These are phyloP conservation scores for Polypedilum vanderplanki DNA, from an alignment of 1,140 invertebrate species.

Conservation along the genomic window DNA sequence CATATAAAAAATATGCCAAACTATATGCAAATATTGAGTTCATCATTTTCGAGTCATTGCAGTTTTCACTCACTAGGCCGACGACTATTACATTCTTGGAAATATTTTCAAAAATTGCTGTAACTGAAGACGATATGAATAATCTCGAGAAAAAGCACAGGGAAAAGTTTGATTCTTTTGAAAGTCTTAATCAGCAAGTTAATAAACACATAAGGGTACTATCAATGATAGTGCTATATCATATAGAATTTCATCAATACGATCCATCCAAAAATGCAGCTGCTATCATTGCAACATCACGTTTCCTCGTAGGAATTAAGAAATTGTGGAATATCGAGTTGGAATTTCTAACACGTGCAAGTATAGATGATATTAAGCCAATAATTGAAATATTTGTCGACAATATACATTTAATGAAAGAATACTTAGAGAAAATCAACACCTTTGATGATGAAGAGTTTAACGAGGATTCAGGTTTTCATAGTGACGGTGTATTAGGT, in stretches of 20 bases:
- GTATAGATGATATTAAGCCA: not conserved
- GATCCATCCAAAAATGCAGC: not conserved
- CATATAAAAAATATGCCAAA: not conserved
- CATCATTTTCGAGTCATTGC: not conserved
- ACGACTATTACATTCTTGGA: not conserved
- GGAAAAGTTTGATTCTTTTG: not conserved
- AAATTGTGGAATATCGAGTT: not conserved
- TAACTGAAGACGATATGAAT: not conserved
- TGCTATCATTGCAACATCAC: not conserved
- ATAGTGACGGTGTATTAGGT: not conserved
- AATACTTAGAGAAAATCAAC: not conserved
- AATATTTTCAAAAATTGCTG: not conserved
- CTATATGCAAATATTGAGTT: not conserved
- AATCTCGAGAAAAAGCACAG: not conserved
- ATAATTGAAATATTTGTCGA: not conserved
- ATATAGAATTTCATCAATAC: not conserved
- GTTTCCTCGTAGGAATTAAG: not conserved
- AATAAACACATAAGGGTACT: not conserved
- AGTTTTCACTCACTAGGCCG: not conserved
- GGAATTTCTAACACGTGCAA: not conserved
- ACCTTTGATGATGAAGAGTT: not conserved
- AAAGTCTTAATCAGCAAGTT: not conserved
- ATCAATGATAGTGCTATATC: not conserved
- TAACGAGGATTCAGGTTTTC: not conserved
- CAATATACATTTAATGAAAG: not conserved